A percentile compares a stretch with the other conserved stretches of the same genome.
Evolutionary conservation across 2,888 invertebrate species (phyloP).

Genomic region (Tinea semifulvella): DNA sequence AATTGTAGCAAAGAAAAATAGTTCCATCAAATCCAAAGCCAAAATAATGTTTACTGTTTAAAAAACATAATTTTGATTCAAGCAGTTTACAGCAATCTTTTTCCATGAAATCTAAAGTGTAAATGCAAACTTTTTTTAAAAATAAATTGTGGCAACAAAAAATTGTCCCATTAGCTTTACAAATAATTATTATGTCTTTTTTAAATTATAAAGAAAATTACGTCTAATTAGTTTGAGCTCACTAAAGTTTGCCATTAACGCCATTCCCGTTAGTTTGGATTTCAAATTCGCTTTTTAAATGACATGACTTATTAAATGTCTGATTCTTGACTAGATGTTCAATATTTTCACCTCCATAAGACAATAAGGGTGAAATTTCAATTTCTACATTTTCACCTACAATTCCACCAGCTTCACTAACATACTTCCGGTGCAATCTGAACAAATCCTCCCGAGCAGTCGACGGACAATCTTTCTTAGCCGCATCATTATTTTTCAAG

Average conservation of each 20-base stretch:
- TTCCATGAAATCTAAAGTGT: no score
- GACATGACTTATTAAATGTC: slow-evolving; percentile 70
- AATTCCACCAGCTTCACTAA: slow-evolving; percentile 83
- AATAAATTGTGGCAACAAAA: no score
- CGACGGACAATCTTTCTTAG: slow-evolving; percentile 89
- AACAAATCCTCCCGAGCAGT: slow-evolving; percentile 85
- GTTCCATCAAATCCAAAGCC: no score
- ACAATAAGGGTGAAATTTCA: slow-evolving; percentile 91
- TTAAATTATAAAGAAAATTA: no score
- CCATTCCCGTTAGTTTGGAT: slow-evolving; percentile 35
- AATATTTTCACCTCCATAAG: slow-evolving; percentile 91
- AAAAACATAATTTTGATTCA: no score
- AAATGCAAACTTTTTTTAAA: no score
- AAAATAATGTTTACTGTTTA: no score
- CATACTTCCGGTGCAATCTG: slow-evolving; percentile 79
- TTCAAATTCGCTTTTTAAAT: slow-evolving; percentile 60
- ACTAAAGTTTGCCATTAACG: slow-evolving; percentile 48
- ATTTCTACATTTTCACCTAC: slow-evolving; percentile 73
- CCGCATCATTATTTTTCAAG: slow-evolving; percentile 91
- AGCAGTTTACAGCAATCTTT: no score
- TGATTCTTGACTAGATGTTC: slow-evolving; percentile 71
- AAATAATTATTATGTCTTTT: no score
- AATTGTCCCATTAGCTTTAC: no score
- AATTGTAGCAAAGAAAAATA: no score
- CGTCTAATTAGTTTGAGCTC: no score